Conservation (phyloP, 2,113 vertebrate genomes). For the Balaeniceps rex region DNA sequence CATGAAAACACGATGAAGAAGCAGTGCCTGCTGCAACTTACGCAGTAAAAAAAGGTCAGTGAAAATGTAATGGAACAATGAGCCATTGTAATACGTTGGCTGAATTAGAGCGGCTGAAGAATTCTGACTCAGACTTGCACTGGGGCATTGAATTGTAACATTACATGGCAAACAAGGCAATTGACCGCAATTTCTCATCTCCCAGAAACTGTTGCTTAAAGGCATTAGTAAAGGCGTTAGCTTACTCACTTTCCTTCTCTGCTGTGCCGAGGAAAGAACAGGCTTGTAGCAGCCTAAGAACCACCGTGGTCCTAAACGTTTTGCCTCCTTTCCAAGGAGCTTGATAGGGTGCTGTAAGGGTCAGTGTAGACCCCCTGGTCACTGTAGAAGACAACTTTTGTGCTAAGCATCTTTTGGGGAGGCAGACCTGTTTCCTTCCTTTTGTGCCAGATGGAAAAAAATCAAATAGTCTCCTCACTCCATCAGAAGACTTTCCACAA, state of each 20-base stretch:
- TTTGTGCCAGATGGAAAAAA: background rate
- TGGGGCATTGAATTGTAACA: background rate
- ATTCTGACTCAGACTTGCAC: background rate
- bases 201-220: background rate
- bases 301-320: background rate
- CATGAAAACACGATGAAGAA: background rate
- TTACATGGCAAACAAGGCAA: background rate
- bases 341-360: background rate
- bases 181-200: background rate
- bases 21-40: background rate
- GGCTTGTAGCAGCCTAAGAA: background rate
- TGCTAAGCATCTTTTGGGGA: rapidly evolving
- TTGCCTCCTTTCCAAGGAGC: background rate
- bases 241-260: background rate
- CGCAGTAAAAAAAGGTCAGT: background rate
- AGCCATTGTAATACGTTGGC: background rate
- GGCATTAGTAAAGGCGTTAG: background rate
- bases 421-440: background rate
- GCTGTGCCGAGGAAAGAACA: background rate
- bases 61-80: background rate
- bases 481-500: background rate
- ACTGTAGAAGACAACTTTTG: background rate
- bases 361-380: too few relatives aligned
- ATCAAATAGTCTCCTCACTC: background rate
- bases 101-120: background rate